Evolutionary conservation across 2,888 invertebrate species (phyloP), one percentile per base, ranked within the genome.

Genomic region (Punctoribates punctum): DNA sequence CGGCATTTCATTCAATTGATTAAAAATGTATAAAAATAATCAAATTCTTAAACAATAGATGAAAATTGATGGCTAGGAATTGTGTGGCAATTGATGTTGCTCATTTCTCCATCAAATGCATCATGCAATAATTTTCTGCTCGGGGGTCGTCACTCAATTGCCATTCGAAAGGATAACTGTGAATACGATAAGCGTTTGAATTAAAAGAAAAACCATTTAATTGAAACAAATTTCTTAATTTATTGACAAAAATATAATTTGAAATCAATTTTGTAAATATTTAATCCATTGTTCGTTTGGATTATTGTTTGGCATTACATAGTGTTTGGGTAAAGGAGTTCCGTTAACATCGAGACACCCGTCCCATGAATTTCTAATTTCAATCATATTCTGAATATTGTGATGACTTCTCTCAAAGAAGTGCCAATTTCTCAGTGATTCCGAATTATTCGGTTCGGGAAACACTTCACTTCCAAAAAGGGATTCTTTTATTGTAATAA

Each of bases 371-470:
- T 72, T 46, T 17, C 72, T 46, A 8, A 27, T 46, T 38, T 25
- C 17, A 48, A 72, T 72, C 72, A 72, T 72, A 72, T 72, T 72
- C 11, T 72, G 46, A 20, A 72, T 46, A 17, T 23, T 72, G 0
- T 72, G 72, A 72, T 42, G 25, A 46, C 72, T 25, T 25, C 27
- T 46, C 13, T 46, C 48, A 17, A 48, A 72, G 72, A 20, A 67
- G 15, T 38, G 67, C 67, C 67, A 67, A 23, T 67, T 67, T 8
- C 1, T 67, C 0, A 67, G 67, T 15, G 67, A 67, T 9, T 42
- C 17, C 2, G 17, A 29, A 9, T 67, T 20, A 20, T 67, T 67
- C 20, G 67, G 38, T 67, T 72, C 42, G 3, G 42, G 72, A 25
- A 72, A 46, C 0, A n/a, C 20, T 48, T 72, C 23, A 23, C 27